A percentile compares a stretch with the other conserved stretches of the same genome.
phyloP scores from a whole-genome alignment of 2,888 invertebrate genomes.

The Diarsia brunnea region DNA sequence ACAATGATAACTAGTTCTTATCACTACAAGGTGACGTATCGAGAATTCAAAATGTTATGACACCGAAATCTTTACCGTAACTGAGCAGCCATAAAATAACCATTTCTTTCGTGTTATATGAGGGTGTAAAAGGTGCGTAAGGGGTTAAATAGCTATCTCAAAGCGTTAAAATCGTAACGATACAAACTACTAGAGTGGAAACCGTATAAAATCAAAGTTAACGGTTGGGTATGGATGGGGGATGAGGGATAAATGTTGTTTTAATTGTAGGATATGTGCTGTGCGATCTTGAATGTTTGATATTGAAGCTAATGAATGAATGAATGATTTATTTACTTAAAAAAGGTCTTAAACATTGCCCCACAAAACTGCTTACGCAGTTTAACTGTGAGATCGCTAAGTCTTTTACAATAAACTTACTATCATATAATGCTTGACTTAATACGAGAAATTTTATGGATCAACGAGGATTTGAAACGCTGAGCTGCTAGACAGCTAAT shows the following conservation, averaged over 20 bases:
- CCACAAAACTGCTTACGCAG: too few relatives aligned
- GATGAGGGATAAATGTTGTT: background rate
- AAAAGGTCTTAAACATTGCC: too few relatives aligned
- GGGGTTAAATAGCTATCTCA: slow-evolving; percentile 88
- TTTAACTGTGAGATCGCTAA: too few relatives aligned
- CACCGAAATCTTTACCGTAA: slow-evolving; percentile 83
- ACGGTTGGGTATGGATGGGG: slow-evolving; percentile 51
- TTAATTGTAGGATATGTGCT: background rate
- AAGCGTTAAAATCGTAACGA: slow-evolving; percentile 88
- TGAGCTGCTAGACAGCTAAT: background rate
- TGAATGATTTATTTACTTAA: too few relatives aligned
- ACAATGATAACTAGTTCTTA: slow-evolving; percentile 79
- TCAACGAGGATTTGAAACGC: background rate
- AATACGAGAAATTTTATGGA: background rate
- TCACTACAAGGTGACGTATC: slow-evolving; percentile 83
- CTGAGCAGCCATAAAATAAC: slow-evolving; percentile 86
- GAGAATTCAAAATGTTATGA: slow-evolving; percentile 89
- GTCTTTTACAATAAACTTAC: too few relatives aligned
- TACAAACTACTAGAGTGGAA: slow-evolving; percentile 89
- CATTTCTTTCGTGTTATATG: slow-evolving; percentile 88
- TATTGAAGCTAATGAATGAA: slow-evolving; percentile 24
- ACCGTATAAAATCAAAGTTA: slow-evolving; percentile 85
- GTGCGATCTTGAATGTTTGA: background rate
- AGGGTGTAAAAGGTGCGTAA: slow-evolving; percentile 87
- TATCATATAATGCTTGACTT: background rate